phyloP scores from a whole-genome alignment of 2,797 vertebrate genomes.

The Oryzias dopingdopingensis region DNA sequence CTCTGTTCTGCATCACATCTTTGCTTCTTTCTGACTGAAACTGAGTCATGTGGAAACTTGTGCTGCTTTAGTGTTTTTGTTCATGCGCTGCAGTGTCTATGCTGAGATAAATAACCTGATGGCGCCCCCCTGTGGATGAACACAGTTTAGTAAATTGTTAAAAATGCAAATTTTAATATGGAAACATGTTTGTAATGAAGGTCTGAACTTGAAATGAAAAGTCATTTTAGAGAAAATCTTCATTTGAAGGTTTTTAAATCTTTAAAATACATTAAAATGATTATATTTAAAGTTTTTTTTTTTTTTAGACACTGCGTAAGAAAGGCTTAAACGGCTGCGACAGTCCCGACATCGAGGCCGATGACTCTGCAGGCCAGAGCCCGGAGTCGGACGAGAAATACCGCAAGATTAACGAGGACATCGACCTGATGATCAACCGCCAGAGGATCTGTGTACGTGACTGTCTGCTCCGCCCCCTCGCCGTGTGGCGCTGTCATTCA shows the following conservation, averaged over 20 bases:
- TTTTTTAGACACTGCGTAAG: conserved; percentile 90
- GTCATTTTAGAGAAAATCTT: too few relatives aligned
- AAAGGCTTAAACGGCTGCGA: conserved; percentile 97
- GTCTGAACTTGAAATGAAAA: too few relatives aligned
- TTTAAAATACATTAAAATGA: not conserved
- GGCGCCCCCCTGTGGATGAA: too few relatives aligned
- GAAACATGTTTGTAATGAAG: too few relatives aligned
- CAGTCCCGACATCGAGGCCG: conserved; percentile 95
- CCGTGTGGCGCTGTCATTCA: not conserved
- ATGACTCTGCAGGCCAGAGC: conserved; percentile 97
- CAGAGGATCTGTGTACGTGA: conserved; percentile 95
- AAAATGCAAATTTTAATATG: too few relatives aligned
- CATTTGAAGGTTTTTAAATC: too few relatives aligned
- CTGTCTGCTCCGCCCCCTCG: not conserved
- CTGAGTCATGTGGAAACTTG: too few relatives aligned
- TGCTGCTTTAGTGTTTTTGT: too few relatives aligned
- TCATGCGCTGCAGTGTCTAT: too few relatives aligned
- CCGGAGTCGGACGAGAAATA: conserved; percentile 97
- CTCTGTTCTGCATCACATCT: not conserved
- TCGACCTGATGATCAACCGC: conserved; percentile 98
- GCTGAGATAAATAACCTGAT: too few relatives aligned
- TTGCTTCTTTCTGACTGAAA: too few relatives aligned
- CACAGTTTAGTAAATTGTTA: too few relatives aligned
- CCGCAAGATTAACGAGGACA: conserved; percentile 96
- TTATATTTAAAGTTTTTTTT: not conserved